Percentiles rank a stretch among this genome's conserved stretches.
Evolutionary conservation across 2,113 vertebrate species (phyloP).

Genomic region (Clinocottus analis): DNA sequence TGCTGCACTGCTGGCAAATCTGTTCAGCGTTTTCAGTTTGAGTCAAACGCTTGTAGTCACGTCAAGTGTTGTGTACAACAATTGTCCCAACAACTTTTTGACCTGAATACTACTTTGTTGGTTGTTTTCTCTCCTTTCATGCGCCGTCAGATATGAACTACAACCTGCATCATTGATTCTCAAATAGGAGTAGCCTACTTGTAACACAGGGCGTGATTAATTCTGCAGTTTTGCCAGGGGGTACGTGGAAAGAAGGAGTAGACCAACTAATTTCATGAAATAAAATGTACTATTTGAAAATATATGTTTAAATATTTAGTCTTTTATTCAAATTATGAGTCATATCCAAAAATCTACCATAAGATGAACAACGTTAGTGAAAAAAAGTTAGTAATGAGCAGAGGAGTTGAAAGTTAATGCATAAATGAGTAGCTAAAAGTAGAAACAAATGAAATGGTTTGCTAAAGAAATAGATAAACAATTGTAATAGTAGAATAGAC

Average conservation of each 20-base stretch:
- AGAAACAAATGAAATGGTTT: not conserved
- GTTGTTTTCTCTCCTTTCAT: conserved; percentile 16
- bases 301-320: too few species aligned
- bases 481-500: not conserved
- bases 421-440: not conserved
- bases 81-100: conserved; percentile 10
- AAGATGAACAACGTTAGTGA: too few species aligned
- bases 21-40: conserved; percentile 45
- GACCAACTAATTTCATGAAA: not conserved
- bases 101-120: conserved; percentile 1
- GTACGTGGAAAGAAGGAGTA: not conserved
- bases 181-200: not conserved
- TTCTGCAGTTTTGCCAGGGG: not conserved
- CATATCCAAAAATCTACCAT: too few species aligned
- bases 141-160: not conserved
- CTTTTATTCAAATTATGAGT: too few species aligned
- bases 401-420: not conserved
- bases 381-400: not conserved
- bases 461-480: not conserved
- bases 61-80: conserved; percentile 28
- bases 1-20: conserved; percentile 49
- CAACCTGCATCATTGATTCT: not conserved
- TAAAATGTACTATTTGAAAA: not conserved
- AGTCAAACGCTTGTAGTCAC: conserved; percentile 15
- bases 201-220: not conserved